Evolutionary conservation across 2,797 vertebrate species (phyloP).

Genomic region (Limnodromus scolopaceus): DNA sequence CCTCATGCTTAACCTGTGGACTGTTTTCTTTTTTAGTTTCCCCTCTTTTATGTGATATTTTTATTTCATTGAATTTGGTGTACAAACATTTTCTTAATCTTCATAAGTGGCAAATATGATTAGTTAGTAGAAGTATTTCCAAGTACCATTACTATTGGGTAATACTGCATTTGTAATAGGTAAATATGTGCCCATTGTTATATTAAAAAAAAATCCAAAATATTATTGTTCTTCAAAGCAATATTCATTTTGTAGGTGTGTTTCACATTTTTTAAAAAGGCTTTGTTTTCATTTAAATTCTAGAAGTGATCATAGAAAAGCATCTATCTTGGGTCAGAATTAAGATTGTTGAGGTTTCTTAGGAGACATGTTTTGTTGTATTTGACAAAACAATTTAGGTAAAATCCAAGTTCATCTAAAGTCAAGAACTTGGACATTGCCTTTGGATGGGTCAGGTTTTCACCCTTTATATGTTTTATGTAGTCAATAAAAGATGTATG

Average conservation of each 20-base stretch:
- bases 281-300: neutral
- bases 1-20: neutral
- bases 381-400: neutral
- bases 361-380: accelerated
- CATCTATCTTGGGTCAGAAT: neutral
- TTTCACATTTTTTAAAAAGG: neutral
- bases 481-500: slow-evolving; percentile 44
- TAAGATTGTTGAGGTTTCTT: neutral
- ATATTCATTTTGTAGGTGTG: neutral
- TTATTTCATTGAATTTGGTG: neutral
- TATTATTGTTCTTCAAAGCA: neutral
- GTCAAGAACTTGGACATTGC: neutral
- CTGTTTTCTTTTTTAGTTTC: neutral
- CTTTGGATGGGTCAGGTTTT: neutral
- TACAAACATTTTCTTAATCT: slow-evolving; percentile 1
- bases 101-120: neutral
- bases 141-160: neutral
- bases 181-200: neutral
- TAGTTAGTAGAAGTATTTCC: neutral
- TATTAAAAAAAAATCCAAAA: neutral
- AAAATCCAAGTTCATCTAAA: neutral
- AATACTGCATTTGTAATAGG: neutral
- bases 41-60: neutral
- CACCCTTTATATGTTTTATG: neutral
- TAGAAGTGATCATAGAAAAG: neutral